These are phyloP conservation scores for Halocynthia roretzi DNA, from an alignment of 23 tunicate species.

Conservation along the genomic window DNA sequence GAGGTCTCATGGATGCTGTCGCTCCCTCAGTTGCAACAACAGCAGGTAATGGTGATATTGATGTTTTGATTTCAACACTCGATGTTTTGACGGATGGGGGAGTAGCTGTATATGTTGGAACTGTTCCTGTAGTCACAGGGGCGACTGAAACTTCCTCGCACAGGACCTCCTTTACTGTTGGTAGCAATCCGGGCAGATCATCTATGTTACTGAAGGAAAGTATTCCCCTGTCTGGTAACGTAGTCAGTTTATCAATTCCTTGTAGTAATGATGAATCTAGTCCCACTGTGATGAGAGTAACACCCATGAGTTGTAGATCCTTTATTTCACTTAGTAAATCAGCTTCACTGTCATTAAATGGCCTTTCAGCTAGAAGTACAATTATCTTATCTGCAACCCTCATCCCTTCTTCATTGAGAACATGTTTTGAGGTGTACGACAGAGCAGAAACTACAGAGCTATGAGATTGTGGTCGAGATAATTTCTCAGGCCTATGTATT, in stretches of 20 bases:
- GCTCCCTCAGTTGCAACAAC: too few relatives aligned
- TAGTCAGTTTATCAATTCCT: conserved; percentile 10
- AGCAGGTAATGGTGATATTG: neutral
- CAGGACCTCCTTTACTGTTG: neutral
- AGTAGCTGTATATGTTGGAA: neutral
- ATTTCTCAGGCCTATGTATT: neutral
- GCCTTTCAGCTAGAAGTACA: conserved; percentile 14
- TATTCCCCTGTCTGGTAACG: neutral
- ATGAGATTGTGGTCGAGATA: neutral
- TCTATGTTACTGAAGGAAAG: conserved; percentile 12
- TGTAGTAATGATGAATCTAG: conserved; percentile 6
- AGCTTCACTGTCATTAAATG: neutral
- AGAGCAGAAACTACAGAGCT: conserved; percentile 16
- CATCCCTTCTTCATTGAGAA: conserved; percentile 27
- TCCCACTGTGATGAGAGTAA: conserved; percentile 22
- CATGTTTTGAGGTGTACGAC: neutral
- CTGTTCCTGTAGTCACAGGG: neutral
- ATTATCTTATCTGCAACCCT: conserved; percentile 6
- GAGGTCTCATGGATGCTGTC: too few relatives aligned
- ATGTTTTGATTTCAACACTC: neutral
- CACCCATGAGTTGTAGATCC: neutral
- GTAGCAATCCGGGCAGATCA: conserved; percentile 1
- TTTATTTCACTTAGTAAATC: neutral
- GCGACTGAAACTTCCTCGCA: neutral
- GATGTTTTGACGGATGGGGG: neutral